Percentiles rank a stretch among this genome's conserved stretches.
Evolutionary conservation across 1,140 invertebrate species (phyloP).

Genomic region (Aphidius ervi): DNA sequence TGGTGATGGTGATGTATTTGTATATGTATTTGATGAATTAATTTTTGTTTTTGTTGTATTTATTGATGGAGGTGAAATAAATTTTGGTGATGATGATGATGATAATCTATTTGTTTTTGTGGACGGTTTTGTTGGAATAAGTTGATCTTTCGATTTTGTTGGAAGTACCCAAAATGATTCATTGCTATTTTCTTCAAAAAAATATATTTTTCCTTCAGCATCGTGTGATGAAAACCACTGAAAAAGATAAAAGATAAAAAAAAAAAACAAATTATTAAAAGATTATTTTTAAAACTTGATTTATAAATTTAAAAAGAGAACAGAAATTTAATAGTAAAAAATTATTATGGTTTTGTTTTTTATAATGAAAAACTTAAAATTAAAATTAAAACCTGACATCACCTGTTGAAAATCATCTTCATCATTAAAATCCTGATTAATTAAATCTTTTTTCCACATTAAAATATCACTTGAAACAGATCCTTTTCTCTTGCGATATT

Average conservation of each 20-base stretch:
- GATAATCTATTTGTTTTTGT: no score
- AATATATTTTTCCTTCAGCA: slow-evolving; percentile 59
- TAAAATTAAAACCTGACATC: background rate
- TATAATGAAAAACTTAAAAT: background rate
- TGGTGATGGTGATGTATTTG: no score
- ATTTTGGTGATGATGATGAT: no score
- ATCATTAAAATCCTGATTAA: slow-evolving; percentile 16
- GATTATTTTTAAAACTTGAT: no score
- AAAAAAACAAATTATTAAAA: slow-evolving; percentile 1
- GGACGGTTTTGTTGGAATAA: no score
- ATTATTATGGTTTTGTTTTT: background rate
- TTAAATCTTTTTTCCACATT: slow-evolving; percentile 23
- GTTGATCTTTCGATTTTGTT: slow-evolving; percentile 18
- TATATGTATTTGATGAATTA: no score
- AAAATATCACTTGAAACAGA: slow-evolving; percentile 24
- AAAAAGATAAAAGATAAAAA: slow-evolving; percentile 23
- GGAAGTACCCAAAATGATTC: slow-evolving; percentile 61
- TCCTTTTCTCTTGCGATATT: slow-evolving; percentile 22
- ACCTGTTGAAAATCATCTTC: slow-evolving; percentile 25
- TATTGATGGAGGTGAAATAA: no score
- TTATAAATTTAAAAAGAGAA: background rate
- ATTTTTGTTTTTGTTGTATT: no score
- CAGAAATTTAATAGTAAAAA: background rate
- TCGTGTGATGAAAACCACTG: slow-evolving; percentile 63
- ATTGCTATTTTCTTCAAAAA: slow-evolving; percentile 60